Evolutionary conservation across 2,888 invertebrate genomes (phyloP), one percentile per base, ranked within the genome.

Genomic region (Machimus atricapillus): DNA sequence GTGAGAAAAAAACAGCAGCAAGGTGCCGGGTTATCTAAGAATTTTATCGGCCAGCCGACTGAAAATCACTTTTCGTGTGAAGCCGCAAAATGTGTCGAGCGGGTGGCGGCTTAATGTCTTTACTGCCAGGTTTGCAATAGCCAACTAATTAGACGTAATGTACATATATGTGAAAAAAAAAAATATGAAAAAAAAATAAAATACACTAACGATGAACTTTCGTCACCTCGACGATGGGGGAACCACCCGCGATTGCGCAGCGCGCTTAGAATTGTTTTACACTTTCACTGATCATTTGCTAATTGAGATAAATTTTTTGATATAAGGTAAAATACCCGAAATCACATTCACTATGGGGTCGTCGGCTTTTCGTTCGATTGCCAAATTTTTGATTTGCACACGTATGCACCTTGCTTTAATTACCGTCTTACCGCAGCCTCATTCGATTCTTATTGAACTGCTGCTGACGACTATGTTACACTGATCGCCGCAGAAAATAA

Each of bases 281-380:
- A 83, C 82, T 83, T 83, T 83, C 82, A 83, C 82, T 83, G 37
- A 66, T 83, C 82, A 83, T 66, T 52, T 12, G 37, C 40, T 66
- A 83, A 83, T 37, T 83, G 66, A 19, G n/a, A 23, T 31, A 8
- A 6, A 23, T 66, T 83, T 83, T 83, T 6, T 40, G 14, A n/a
- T n/a, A n/a, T 58, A 23, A 66, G 66, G 37, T 1, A 52, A 82
- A 34, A 31, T 23, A n/a, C 8, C 66, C 23, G 12, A 66, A 23
- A 66, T 27, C 66, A 56, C 81, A 83, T 83, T 37, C 82, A 66
- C 82, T n/a, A 6, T 34, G 37, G 19, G n/a, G 66, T 16, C 31
- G 19, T 31, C 5, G 4, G n/a, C n/a, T 23, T 31, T 74, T 3
- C 31, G 31, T 52, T 23, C 43, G 2, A 23, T 58, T 9, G 58